A percentile compares a stretch with the other conserved stretches of the same genome.
phyloP scores from a whole-genome alignment of 2,888 invertebrate genomes.

The Lissonota sp. region DNA sequence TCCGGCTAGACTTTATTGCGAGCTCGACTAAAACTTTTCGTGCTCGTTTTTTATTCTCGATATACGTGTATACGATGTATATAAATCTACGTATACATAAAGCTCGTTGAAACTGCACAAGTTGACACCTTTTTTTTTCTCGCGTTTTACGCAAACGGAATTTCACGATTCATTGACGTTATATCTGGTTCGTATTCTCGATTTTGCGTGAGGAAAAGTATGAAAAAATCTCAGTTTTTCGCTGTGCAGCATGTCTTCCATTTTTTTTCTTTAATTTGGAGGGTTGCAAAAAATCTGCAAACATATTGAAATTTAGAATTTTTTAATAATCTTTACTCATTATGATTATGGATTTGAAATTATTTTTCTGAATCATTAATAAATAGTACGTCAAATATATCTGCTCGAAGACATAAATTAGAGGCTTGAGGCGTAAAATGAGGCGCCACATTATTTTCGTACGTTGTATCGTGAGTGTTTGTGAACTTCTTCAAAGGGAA shows the following conservation, averaged over 20 bases:
- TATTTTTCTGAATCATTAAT: not conserved
- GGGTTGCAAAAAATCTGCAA: too few relatives aligned
- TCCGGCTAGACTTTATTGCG: not conserved
- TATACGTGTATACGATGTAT: not conserved
- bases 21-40: constrained; percentile 6
- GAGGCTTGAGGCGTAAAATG: not conserved
- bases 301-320: not conserved
- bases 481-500: constrained; percentile 19
- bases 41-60: not conserved
- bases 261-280: too few relatives aligned
- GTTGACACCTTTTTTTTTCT: constrained; percentile 19
- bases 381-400: not conserved
- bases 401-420: too few relatives aligned
- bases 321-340: not conserved
- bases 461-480: constrained; percentile 19
- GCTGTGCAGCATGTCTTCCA: too few relatives aligned
- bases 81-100: not conserved
- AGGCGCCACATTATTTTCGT: constrained; percentile 1
- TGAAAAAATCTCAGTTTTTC: too few relatives aligned
- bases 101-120: not conserved
- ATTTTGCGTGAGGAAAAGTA: too few relatives aligned
- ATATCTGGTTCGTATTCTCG: too few relatives aligned
- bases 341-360: not conserved
- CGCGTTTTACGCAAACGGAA: not conserved
- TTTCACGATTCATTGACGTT: not conserved